Evolutionary conservation across 2,888 invertebrate species (phyloP).

Genomic region (Tetramorium bicarinatum): DNA sequence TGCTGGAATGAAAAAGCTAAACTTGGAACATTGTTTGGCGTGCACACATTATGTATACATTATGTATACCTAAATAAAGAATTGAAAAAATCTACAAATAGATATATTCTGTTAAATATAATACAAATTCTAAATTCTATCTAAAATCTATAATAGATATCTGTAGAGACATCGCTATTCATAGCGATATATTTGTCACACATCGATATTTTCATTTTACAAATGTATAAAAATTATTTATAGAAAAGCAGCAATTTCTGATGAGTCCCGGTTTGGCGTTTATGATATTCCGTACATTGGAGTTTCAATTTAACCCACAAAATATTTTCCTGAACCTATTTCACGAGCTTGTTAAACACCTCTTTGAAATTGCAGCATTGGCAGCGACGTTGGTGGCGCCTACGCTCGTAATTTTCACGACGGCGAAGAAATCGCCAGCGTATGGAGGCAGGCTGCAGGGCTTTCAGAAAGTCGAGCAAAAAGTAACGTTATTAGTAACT

Average conservation of each 20-base stretch:
- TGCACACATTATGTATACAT: background rate
- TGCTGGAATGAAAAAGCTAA: background rate
- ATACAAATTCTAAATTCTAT: background rate
- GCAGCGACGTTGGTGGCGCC: constrained; percentile 31
- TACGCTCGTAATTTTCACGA: constrained; percentile 55
- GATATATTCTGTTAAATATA: background rate
- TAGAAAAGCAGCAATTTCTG: background rate
- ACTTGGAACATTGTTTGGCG: background rate
- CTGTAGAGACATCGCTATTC: background rate
- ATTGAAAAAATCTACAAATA: background rate
- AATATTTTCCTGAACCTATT: constrained; percentile 7
- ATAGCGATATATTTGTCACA: background rate
- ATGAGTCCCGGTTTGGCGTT: background rate
- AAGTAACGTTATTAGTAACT: constrained; percentile 61
- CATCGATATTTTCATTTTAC: background rate
- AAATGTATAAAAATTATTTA: background rate
- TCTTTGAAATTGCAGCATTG: constrained; percentile 36
- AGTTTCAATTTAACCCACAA: constrained; percentile 5
- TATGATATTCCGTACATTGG: background rate
- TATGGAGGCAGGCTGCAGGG: constrained; percentile 16
- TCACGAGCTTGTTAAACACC: constrained; percentile 18
- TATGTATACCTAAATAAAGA: background rate
- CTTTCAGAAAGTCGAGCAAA: constrained; percentile 49
- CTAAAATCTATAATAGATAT: no score
- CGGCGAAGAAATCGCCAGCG: constrained; percentile 36